Evolutionary conservation across 2,113 vertebrate genomes (phyloP).

Genomic region (Upupa epops): DNA sequence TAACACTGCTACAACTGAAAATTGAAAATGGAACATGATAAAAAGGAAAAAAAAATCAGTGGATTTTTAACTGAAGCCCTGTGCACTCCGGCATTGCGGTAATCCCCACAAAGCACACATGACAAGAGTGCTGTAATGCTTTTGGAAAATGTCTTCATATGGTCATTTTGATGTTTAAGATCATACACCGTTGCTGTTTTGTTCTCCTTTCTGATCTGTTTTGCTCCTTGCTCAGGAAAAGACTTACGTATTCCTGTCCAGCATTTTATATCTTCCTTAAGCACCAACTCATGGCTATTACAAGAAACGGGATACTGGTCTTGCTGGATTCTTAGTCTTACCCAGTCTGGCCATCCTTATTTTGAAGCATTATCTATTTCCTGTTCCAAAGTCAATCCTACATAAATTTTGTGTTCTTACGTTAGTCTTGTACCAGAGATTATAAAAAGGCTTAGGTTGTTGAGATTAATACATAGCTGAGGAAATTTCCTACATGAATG

Average conservation of each 20-base stretch:
- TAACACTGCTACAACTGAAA: not conserved
- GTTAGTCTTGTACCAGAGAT: not conserved
- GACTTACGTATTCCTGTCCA: not conserved
- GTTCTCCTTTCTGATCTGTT: not conserved
- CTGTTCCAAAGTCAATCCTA: not conserved
- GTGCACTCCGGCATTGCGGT: not conserved
- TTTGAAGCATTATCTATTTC: not conserved
- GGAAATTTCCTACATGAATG: not conserved
- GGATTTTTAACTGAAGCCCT: conserved; percentile 42
- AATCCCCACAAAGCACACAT: not conserved
- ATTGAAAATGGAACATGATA: conserved; percentile 16
- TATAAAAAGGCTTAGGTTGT: not conserved
- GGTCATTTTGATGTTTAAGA: not conserved
- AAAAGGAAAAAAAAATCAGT: not conserved
- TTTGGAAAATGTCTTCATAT: not conserved
- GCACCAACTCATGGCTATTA: not conserved
- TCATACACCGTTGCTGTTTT: not conserved
- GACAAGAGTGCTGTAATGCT: not conserved
- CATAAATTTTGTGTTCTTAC: not conserved
- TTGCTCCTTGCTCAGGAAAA: not conserved
- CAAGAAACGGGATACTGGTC: not conserved
- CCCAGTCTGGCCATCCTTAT: not conserved
- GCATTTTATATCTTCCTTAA: not conserved
- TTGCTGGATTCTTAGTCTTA: not conserved
- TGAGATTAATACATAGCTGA: not conserved